These are phyloP conservation scores for Steromphala cineraria DNA, from an alignment of 2,888 invertebrate genomes.

Conservation along the genomic window DNA sequence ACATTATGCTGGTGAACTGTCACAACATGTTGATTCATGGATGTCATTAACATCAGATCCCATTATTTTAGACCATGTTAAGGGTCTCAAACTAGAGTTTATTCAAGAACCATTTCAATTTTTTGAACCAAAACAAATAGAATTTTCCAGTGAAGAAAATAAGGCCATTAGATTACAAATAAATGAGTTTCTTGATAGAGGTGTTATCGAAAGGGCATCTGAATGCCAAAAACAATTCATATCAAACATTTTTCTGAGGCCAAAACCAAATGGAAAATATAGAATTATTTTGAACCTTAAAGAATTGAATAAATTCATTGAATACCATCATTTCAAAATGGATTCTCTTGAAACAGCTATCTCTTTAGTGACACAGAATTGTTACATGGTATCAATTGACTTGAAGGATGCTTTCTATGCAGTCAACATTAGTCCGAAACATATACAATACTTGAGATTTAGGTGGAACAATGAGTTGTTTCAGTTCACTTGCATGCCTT, in stretches of 20 bases:
- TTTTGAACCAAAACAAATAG: background rate
- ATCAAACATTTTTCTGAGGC: background rate
- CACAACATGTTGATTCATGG: background rate
- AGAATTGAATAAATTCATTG: background rate
- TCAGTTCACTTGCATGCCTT: no score
- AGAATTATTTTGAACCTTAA: background rate
- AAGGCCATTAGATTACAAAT: background rate
- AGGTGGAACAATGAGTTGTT: background rate
- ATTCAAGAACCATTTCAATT: background rate
- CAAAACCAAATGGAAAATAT: background rate
- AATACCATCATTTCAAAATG: background rate
- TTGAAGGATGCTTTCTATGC: background rate
- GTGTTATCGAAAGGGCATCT: background rate
- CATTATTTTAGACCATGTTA: background rate
- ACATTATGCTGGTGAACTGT: background rate
- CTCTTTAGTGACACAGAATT: background rate
- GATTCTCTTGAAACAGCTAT: background rate
- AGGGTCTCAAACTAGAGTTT: background rate
- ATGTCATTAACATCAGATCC: background rate
- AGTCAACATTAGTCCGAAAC: background rate
- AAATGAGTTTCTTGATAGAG: background rate
- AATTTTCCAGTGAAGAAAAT: background rate
- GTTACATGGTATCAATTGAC: background rate
- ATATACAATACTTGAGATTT: background rate
- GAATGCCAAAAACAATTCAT: background rate